Evolutionary conservation across 2,888 invertebrate species (phyloP).

Genomic region (Andrena fulva): DNA sequence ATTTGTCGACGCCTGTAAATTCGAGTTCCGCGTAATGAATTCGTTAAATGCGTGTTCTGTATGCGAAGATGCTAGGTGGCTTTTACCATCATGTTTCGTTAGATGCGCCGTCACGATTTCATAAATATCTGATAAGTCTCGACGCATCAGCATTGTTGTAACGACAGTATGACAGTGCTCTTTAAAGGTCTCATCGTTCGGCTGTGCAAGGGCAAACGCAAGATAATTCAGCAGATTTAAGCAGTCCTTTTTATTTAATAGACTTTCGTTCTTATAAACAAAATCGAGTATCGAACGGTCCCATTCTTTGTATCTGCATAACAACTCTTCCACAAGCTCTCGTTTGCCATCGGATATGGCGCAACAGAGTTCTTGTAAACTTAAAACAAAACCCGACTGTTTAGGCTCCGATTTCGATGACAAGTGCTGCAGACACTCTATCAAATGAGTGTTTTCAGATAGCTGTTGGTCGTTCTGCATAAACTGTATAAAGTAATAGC

Average conservation of each 20-base stretch:
- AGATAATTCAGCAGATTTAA: slow-evolving; percentile 75
- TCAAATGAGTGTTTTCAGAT: slow-evolving; percentile 67
- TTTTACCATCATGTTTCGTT: slow-evolving; percentile 70
- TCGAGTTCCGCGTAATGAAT: slow-evolving; percentile 71
- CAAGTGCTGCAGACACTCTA: slow-evolving; percentile 75
- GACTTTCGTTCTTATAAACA: slow-evolving; percentile 55
- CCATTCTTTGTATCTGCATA: slow-evolving; percentile 77
- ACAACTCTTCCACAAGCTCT: slow-evolving; percentile 71
- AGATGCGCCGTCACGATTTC: slow-evolving; percentile 73
- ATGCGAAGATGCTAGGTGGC: slow-evolving; percentile 66
- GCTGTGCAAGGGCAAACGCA: slow-evolving; percentile 59
- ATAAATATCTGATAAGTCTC: slow-evolving; percentile 70
- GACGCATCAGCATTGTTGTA: slow-evolving; percentile 65
- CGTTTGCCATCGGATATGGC: slow-evolving; percentile 64
- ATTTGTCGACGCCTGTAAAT: slow-evolving; percentile 60
- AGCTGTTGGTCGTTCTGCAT: slow-evolving; percentile 64
- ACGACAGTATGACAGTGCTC: slow-evolving; percentile 61
- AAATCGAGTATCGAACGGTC: slow-evolving; percentile 68
- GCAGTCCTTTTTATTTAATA: slow-evolving; percentile 72
- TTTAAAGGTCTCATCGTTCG: slow-evolving; percentile 61
- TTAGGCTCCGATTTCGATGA: slow-evolving; percentile 71
- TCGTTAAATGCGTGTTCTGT: slow-evolving; percentile 69
- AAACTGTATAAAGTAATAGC: slow-evolving; percentile 73
- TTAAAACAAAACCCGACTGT: slow-evolving; percentile 46
- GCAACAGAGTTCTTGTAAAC: slow-evolving; percentile 71